These are phyloP conservation scores for Drosophila planitibia DNA, from an alignment of 2,888 invertebrate genomes.

Conservation along the genomic window DNA sequence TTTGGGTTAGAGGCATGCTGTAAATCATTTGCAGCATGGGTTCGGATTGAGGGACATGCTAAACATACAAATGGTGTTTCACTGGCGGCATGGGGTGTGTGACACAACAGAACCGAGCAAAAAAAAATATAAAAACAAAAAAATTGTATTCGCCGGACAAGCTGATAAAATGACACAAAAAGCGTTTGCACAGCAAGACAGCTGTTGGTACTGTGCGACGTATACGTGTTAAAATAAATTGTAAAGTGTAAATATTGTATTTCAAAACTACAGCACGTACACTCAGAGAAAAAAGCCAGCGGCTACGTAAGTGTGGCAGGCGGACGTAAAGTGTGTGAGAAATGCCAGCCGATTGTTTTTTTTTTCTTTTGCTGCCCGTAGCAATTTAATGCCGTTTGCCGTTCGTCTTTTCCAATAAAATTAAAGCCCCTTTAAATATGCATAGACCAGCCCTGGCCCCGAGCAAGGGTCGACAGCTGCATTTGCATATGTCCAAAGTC, in stretches of 20 bases:
- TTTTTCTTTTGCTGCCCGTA: slow-evolving; percentile 16
- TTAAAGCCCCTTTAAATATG: slow-evolving; percentile 69
- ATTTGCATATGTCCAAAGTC: slow-evolving; percentile 69
- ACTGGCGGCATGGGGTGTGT: slow-evolving; percentile 8
- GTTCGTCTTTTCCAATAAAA: slow-evolving; percentile 48
- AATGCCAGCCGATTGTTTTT: slow-evolving; percentile 1
- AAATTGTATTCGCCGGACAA: slow-evolving; percentile 48
- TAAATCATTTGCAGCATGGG: slow-evolving; percentile 72
- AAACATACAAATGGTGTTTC: slow-evolving; percentile 51
- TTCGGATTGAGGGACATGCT: slow-evolving; percentile 63
- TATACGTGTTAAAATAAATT: slow-evolving; percentile 74
- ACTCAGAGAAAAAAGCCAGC: background rate
- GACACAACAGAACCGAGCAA: background rate
- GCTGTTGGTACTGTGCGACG: slow-evolving; percentile 50
- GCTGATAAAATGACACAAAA: slow-evolving; percentile 65
- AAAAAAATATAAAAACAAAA: background rate
- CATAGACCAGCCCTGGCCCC: slow-evolving; percentile 50
- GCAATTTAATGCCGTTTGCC: slow-evolving; percentile 26
- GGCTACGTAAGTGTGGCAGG: background rate
- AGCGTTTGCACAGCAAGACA: slow-evolving; percentile 65
- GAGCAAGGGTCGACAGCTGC: slow-evolving; percentile 57
- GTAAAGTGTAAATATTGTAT: slow-evolving; percentile 73
- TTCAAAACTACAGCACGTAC: slow-evolving; percentile 43
- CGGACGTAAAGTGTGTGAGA: background rate
- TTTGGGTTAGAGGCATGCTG: slow-evolving; percentile 34